phyloP scores from a whole-genome alignment of 2,797 vertebrate species.

The Adelosebastes latens region DNA sequence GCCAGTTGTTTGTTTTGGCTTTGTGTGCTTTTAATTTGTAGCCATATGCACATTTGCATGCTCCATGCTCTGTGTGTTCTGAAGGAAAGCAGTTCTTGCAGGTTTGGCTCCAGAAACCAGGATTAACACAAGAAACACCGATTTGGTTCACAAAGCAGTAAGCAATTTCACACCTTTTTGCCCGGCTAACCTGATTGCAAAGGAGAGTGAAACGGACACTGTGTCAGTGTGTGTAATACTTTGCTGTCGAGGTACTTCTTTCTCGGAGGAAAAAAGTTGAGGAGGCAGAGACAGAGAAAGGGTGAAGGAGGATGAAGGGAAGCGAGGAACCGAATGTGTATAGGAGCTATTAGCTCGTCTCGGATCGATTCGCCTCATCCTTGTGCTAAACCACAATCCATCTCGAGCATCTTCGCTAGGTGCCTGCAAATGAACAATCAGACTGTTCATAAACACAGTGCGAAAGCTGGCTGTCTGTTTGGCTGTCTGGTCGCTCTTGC shows the following conservation, averaged over 20 bases:
- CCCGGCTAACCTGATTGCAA: conserved; percentile 55
- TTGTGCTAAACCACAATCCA: conserved; percentile 39
- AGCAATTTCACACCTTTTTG: conserved; percentile 74
- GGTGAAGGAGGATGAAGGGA: not conserved
- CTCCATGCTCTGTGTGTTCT: conserved; percentile 22
- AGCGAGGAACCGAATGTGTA: conserved; percentile 4
- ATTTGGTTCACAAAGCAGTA: conserved; percentile 60
- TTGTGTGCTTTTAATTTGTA: conserved; percentile 25
- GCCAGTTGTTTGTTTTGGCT: not conserved
- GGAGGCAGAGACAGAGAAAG: not conserved
- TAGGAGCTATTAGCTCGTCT: conserved; percentile 4
- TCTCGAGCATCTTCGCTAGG: conserved; percentile 38
- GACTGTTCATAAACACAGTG: conserved; percentile 60
- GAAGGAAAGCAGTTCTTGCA: conserved; percentile 34
- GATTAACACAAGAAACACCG: conserved; percentile 57
- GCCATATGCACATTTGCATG: conserved; percentile 27
- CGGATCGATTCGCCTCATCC: conserved; percentile 25
- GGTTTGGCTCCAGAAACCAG: conserved; percentile 51
- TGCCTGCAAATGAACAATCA: conserved; percentile 69
- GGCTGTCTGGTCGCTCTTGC: conserved; percentile 39
- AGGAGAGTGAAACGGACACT: conserved; percentile 46
- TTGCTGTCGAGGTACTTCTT: conserved; percentile 28
- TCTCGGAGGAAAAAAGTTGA: not conserved
- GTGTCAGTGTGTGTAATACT: conserved; percentile 38
- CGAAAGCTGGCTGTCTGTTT: conserved; percentile 58